Conservation (phyloP, 1,140 invertebrate species). For the Sipha flava region DNA sequence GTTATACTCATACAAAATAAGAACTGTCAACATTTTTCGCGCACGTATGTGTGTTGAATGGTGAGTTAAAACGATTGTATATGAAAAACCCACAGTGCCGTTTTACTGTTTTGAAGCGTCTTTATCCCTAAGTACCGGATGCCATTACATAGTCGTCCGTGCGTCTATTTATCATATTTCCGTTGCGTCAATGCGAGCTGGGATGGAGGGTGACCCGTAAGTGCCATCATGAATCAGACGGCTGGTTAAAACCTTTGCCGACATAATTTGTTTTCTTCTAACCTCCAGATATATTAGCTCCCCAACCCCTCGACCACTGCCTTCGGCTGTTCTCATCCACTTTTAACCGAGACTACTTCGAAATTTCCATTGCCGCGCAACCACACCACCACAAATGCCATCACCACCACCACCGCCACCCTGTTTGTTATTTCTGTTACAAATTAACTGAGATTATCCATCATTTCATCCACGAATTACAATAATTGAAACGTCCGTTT, state of each 20-base stretch:
- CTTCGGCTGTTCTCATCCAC: no score
- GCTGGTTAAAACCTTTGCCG: not conserved
- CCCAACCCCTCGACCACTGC: not conserved
- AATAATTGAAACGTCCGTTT: not conserved
- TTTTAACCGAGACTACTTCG: not conserved
- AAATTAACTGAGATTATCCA: not conserved
- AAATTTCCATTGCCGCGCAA: not conserved
- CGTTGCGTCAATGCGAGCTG: not conserved
- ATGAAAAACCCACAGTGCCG: not conserved
- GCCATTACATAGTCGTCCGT: not conserved
- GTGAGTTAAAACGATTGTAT: not conserved
- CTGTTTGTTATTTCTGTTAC: not conserved
- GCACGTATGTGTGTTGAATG: no score
- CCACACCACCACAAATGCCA: no score
- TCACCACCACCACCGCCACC: no score
- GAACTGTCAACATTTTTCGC: not conserved
- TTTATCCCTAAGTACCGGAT: not conserved
- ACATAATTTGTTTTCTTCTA: not conserved
- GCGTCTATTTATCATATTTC: slow-evolving; percentile 10
- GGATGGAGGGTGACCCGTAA: not conserved
- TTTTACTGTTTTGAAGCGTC: not conserved
- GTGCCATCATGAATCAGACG: slow-evolving; percentile 3
- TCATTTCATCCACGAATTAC: not conserved
- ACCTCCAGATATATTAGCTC: not conserved
- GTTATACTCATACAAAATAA: not conserved